A percentile compares a stretch with the other conserved stretches of the same genome.
phyloP scores from a whole-genome alignment of 2,888 invertebrate species.

The Bombylius major region DNA sequence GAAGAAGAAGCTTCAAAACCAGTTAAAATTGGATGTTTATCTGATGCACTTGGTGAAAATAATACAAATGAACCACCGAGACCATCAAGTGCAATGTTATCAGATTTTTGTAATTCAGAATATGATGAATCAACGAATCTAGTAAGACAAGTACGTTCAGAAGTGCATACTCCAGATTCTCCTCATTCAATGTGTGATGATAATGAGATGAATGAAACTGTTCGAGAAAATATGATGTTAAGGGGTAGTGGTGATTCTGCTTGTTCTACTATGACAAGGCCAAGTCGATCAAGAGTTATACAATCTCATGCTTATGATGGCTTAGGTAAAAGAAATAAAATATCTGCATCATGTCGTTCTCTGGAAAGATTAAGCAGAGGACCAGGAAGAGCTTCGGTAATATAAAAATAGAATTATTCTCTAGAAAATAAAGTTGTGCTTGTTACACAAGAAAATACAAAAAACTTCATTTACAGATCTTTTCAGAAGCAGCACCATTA shows the following conservation, averaged over 20 bases:
- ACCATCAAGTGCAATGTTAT: slow-evolving; percentile 40
- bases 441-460: too few relatives aligned
- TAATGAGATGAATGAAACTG: slow-evolving; percentile 17
- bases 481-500: slow-evolving; percentile 39
- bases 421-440: too few relatives aligned
- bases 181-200: slow-evolving; percentile 35
- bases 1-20: slow-evolving; percentile 61
- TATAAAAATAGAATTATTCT: neutral
- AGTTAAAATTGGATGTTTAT: slow-evolving; percentile 49
- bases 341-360: slow-evolving; percentile 39
- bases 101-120: slow-evolving; percentile 34
- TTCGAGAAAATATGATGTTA: slow-evolving; percentile 9
- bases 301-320: slow-evolving; percentile 15
- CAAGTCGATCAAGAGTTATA: slow-evolving; percentile 26
- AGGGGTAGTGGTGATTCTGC: slow-evolving; percentile 20
- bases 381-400: slow-evolving; percentile 34
- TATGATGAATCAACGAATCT: slow-evolving; percentile 34
- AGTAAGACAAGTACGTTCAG: slow-evolving; percentile 32
- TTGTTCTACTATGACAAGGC: slow-evolving; percentile 19
- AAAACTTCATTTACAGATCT: slow-evolving; percentile 20
- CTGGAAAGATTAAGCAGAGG: slow-evolving; percentile 38
- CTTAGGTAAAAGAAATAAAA: slow-evolving; percentile 25
- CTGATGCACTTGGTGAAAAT: slow-evolving; percentile 51
- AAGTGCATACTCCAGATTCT: slow-evolving; percentile 36
- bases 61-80: slow-evolving; percentile 41